Percentiles rank a stretch among this genome's conserved stretches.
Conservation (phyloP, 2,113 vertebrate genomes). For the Chlorocebus sabaeus region DNA sequence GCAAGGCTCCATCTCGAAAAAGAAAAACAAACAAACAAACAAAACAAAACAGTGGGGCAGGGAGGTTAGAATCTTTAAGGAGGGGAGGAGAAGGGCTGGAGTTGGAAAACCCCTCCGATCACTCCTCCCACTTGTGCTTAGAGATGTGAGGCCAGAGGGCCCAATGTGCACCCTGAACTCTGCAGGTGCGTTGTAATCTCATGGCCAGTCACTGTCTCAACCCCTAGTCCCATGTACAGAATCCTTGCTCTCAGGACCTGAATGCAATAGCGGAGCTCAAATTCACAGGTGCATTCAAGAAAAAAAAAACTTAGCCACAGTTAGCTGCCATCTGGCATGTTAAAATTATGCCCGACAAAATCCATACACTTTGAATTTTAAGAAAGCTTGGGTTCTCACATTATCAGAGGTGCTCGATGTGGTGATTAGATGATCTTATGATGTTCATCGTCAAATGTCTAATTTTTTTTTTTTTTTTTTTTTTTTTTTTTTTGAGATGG, state of each 20-base stretch:
- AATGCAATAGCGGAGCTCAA: not conserved
- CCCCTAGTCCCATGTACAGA: not conserved
- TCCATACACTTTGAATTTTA: not conserved
- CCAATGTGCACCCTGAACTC: not conserved
- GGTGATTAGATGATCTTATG: not conserved
- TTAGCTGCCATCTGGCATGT: not conserved
- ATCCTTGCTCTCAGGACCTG: not conserved
- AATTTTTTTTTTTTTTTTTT: no score
- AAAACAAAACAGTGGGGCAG: not conserved
- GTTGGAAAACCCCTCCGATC: not conserved
- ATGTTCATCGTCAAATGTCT: not conserved
- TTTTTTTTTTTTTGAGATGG: no score
- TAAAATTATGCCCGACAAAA: not conserved
- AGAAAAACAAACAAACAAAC: no score
- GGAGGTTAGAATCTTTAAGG: not conserved
- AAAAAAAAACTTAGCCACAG: not conserved
- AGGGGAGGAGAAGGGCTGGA: accelerated
- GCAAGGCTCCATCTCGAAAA: no score
- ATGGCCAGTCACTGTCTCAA: not conserved
- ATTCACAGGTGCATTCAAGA: not conserved
- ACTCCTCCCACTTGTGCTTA: not conserved
- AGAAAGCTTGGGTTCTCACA: not conserved
- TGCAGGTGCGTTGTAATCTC: accelerated
- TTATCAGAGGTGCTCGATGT: not conserved
- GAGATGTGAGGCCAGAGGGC: not conserved